A percentile compares a stretch with the other conserved stretches of the same genome.
Evolutionary conservation across 2,888 invertebrate species (phyloP).

Genomic region (Saturnia japonica): DNA sequence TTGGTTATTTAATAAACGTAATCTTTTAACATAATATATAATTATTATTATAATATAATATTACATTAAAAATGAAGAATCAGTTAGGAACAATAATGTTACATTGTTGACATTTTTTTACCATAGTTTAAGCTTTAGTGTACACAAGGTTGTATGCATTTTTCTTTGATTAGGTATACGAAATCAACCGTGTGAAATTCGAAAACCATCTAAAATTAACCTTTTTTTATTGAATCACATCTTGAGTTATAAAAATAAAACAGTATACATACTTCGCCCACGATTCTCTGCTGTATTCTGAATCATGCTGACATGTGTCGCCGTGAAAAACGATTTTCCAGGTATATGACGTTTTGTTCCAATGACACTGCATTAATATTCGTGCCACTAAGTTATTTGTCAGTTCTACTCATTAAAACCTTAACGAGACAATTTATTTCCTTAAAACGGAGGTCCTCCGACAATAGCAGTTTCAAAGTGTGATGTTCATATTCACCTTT

Average conservation of each 20-base stretch:
- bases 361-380: constrained; percentile 37
- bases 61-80: not conserved
- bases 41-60: not conserved
- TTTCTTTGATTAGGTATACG: constrained; percentile 27
- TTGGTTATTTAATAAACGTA: no score
- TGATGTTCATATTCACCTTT: not conserved
- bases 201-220: constrained; percentile 52
- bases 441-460: constrained; percentile 2
- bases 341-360: constrained; percentile 45
- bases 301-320: constrained; percentile 51
- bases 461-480: not conserved
- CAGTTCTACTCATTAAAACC: constrained; percentile 5
- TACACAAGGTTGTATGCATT: constrained; percentile 23
- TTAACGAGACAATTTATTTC: constrained; percentile 1
- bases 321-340: constrained; percentile 53
- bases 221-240: constrained; percentile 61
- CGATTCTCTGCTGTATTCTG: constrained; percentile 48
- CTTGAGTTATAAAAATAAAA: constrained; percentile 63
- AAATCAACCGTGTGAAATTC: constrained; percentile 28
- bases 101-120: not conserved
- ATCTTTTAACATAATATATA: no score
- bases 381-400: constrained; percentile 19
- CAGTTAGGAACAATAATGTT: not conserved
- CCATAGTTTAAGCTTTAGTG: not conserved
- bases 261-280: constrained; percentile 63